Percentiles rank a stretch among this genome's conserved stretches.
Evolutionary conservation across 2,888 invertebrate genomes (phyloP).

Genomic region (Mimas tiliae): DNA sequence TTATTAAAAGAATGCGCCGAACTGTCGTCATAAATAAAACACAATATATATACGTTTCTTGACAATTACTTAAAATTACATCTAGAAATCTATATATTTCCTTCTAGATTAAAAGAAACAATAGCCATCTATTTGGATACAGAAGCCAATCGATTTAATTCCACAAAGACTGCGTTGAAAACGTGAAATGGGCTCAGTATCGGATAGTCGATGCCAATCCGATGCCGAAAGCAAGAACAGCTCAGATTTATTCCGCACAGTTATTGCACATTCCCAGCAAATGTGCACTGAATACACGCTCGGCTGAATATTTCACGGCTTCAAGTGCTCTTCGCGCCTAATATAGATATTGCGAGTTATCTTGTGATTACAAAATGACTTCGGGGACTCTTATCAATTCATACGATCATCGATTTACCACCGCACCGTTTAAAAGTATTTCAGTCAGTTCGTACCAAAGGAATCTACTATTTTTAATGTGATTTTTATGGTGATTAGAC

Average conservation of each 20-base stretch:
- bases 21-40: too few relatives aligned
- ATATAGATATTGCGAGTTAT: conserved; percentile 16
- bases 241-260: conserved; percentile 58
- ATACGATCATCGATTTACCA: neutral
- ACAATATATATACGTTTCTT: too few relatives aligned
- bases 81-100: neutral
- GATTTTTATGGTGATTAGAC: too few relatives aligned
- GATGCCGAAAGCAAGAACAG: conserved; percentile 51
- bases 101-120: conserved; percentile 27
- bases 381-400: neutral
- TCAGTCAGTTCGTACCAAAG: too few relatives aligned
- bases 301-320: conserved; percentile 55
- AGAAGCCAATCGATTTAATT: conserved; percentile 35
- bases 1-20: neutral
- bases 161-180: conserved; percentile 41
- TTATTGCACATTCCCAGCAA: conserved; percentile 67
- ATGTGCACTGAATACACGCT: conserved; percentile 57
- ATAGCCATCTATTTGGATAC: neutral
- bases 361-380: conserved; percentile 18
- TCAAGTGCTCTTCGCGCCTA: conserved; percentile 15
- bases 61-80: too few relatives aligned
- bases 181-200: conserved; percentile 44
- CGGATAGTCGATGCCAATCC: conserved; percentile 52
- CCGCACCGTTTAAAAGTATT: too few relatives aligned
- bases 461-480: too few relatives aligned